phyloP scores from a whole-genome alignment of 2,113 vertebrate genomes.

The Petaurus breviceps region DNA sequence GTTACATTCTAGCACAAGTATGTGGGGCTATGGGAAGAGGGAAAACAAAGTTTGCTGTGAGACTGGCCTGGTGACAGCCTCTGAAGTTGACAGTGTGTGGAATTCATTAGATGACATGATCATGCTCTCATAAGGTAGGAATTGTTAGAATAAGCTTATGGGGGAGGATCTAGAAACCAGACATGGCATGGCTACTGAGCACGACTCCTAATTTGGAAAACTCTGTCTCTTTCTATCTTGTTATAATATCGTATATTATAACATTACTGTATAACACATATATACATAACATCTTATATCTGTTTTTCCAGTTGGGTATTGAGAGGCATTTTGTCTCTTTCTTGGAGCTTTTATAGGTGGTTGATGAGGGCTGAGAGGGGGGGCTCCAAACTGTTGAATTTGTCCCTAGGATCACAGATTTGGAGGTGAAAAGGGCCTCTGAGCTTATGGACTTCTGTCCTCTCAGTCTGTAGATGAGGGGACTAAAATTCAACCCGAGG shows the following conservation, averaged over 20 bases:
- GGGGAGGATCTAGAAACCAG: slow-evolving; percentile 1
- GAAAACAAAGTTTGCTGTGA: neutral
- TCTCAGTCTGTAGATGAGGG: neutral
- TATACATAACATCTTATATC: neutral
- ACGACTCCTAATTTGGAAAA: slow-evolving; percentile 7
- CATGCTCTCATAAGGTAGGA: neutral
- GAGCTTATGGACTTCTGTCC: no score
- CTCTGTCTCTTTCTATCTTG: neutral
- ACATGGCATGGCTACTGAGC: neutral
- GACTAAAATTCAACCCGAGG: neutral
- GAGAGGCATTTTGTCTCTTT: neutral
- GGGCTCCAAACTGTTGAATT: neutral
- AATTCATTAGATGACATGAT: slow-evolving; percentile 50
- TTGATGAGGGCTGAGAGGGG: neutral
- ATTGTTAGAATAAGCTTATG: neutral
- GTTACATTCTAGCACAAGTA: neutral
- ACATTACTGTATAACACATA: no score
- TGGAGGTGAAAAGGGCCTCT: neutral
- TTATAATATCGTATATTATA: neutral
- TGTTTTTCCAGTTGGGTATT: neutral
- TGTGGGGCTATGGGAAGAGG: neutral
- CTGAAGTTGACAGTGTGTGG: neutral
- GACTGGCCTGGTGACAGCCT: slow-evolving; percentile 62
- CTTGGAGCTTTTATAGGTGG: neutral
- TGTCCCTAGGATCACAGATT: neutral